Evolutionary conservation across 2,113 vertebrate species (phyloP).

Genomic region (Smithornis capensis): DNA sequence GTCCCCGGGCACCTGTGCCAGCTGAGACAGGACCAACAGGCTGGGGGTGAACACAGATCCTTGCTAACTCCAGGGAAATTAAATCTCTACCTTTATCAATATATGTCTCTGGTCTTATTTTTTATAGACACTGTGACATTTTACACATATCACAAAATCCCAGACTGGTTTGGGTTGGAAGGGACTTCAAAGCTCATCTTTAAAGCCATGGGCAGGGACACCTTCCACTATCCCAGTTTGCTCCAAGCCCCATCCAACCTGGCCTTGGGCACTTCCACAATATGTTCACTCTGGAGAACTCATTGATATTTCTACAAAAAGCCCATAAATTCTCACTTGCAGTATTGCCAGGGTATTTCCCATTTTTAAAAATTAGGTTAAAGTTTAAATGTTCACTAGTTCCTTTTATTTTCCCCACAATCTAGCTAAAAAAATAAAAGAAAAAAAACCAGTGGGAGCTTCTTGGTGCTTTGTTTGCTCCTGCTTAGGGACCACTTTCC

Average conservation of each 20-base stretch:
- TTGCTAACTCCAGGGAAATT: rapidly evolving
- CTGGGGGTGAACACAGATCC: neutral
- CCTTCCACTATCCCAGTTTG: neutral
- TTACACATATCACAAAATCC: neutral
- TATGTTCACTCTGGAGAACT: neutral
- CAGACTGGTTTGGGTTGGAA: neutral
- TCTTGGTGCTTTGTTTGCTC: neutral
- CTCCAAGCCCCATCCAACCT: rapidly evolving
- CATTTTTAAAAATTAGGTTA: neutral
- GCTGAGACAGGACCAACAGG: neutral
- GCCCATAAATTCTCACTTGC: neutral
- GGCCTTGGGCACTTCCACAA: neutral
- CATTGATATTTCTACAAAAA: neutral
- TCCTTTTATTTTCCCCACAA: neutral
- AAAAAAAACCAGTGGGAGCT: neutral
- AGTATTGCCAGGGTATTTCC: neutral
- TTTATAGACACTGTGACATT: neutral
- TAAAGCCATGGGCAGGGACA: neutral
- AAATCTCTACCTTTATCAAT: neutral
- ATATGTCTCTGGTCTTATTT: neutral
- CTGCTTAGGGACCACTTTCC: neutral
- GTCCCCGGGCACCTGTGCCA: neutral
- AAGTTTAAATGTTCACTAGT: neutral
- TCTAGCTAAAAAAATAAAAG: neutral
- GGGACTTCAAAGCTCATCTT: neutral